Evolutionary conservation across 2,888 invertebrate species (phyloP), one percentile per base, ranked within the genome.

Genomic region (Hyposoter dolosus): DNA sequence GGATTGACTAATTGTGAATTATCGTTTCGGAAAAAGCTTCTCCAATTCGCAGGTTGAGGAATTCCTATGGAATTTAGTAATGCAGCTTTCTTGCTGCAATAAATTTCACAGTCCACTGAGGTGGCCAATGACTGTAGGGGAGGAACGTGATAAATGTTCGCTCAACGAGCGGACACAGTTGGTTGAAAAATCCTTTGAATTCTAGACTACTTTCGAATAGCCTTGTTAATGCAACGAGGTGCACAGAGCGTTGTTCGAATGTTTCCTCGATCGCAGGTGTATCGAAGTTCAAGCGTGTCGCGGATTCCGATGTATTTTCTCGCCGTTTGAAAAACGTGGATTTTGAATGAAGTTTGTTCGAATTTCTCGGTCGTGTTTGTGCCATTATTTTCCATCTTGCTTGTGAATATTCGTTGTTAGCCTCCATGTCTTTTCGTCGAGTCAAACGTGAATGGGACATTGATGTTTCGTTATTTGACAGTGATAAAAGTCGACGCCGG

Each of bases 401-500:
- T 56, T 60, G 17, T n/a, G 72, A 45, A 63, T 19, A 40, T 66
- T 47, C 7, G 50, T 74, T 66, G 23, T 63, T 65, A 17, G 23
- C 79, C 69, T 78, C 75, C 60, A 69, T 82, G 83, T 78, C 53
- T 50, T 6, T 32, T 47, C 40, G 45, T 43, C 68, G 77, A 45
- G 56, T 17, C 5, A 71, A 50, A 40, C n/a, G 71, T 60, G 28
- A 72, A 66, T 60, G 40, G 68, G 32, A 82, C 75, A 79, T 81
- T 77, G 66, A 86, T 86, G 83, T 83, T 81, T 86, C 86, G 81
- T 86, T 87, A 85, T 79, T 83, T 75, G 81, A 23, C 93, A 97
- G 98, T 97, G 90, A 97, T 97, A 92, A 96, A 97, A 87, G 97
- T 96, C 91, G 97, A 97, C 91, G 98, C 97, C 50, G 98, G 98